Percentiles rank a stretch among this genome's conserved stretches.
Conservation (phyloP, 2,888 invertebrate species). For the Agrochola macilenta region DNA sequence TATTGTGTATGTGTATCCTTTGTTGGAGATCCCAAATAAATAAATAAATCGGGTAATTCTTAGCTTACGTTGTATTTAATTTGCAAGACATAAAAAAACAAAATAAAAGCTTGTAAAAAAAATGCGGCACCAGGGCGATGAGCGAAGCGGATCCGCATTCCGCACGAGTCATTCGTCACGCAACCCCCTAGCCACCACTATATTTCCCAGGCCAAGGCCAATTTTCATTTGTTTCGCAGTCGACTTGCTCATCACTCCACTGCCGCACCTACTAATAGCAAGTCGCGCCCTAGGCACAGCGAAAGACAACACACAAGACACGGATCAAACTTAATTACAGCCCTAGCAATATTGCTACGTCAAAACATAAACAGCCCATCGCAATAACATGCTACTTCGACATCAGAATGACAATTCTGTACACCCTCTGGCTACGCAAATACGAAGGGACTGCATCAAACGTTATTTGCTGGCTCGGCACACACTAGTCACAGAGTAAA, state of each 20-base stretch:
- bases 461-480: slow-evolving; percentile 17
- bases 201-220: not conserved
- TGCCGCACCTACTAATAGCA: not conserved
- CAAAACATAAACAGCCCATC: slow-evolving; percentile 11
- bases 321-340: slow-evolving; percentile 16
- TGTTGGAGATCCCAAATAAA: too few species aligned
- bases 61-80: not conserved
- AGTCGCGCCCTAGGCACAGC: not conserved
- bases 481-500: slow-evolving; percentile 26
- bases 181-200: not conserved
- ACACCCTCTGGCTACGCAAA: not conserved
- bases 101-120: too few species aligned
- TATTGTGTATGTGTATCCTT: too few species aligned
- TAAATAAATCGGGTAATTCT: not conserved
- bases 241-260: not conserved
- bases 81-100: not conserved
- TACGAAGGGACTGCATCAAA: slow-evolving; percentile 19
- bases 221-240: not conserved
- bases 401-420: slow-evolving; percentile 8
- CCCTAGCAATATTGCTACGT: not conserved
- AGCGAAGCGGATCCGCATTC: not conserved
- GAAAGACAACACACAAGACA: not conserved
- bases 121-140: not conserved
- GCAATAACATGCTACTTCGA: slow-evolving; percentile 21
- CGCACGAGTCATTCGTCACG: not conserved